Evolutionary conservation across 2,888 invertebrate genomes (phyloP), one percentile per base, ranked within the genome.

Genomic region (Laothoe populi): DNA sequence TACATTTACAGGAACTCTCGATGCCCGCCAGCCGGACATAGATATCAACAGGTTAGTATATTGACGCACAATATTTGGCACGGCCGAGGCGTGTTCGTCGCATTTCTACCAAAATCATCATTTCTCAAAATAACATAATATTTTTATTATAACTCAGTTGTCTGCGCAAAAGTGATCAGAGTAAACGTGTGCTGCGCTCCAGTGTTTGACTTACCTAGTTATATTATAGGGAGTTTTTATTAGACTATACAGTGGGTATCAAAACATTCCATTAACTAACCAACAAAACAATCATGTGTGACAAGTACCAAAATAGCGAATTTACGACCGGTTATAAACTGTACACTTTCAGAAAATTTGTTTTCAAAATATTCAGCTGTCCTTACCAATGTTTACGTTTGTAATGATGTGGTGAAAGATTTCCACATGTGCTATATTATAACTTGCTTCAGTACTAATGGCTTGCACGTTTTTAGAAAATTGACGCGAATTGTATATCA

Each of bases 1-100:
- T n/a, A n/a, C n/a, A n/a, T n/a, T n/a, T n/a, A 62, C 69, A 90
- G 90, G 87, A 75, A 78, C 75, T 70, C 74, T 83, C 63, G 78
- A 72, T 74, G 84, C 83, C 67, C 81, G 80, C 68, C 80, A 83
- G 64, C 72, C 83, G 73, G 81, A 86, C 66, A 79, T 83, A 77
- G 86, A 87, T 70, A 80, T 85, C 79, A 88, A 88, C 87, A 90
- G 90, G 90, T 90, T 67, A 74, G 87, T 84, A 66, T 60, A 63
- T 64, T 74, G 74, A 75, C 79, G 77, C 64, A 74, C 63, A 71
- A 63, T 67, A 45, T 75, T 80, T 81, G 81, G 81, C 81, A 78
- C 68, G 64, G 63, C 62, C 81, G 77, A 68, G 64, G 63, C 62
- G 48, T 53, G 62, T 64, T 64, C 63, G 49, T 63, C 65, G 62